Evolutionary conservation across 1,140 invertebrate species (phyloP).

Genomic region (Brachionus rotundiformis): DNA sequence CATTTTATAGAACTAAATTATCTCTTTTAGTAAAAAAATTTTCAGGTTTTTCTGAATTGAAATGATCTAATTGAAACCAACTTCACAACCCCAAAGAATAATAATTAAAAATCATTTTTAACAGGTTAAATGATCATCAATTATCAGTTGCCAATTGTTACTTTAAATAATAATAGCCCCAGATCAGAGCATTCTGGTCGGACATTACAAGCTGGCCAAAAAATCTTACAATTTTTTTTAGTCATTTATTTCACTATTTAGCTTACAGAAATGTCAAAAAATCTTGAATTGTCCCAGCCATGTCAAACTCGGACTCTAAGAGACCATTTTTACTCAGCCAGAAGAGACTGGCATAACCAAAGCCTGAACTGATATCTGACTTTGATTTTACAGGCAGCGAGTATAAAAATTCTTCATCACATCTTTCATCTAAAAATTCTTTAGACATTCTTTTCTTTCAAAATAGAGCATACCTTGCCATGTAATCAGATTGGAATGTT

Average conservation of each 20-base stretch:
- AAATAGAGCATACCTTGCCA: constrained; percentile 52
- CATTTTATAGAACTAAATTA: no score
- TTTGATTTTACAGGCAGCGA: constrained; percentile 74
- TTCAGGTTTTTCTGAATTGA: no score
- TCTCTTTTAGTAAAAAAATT: no score
- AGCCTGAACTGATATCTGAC: constrained; percentile 74
- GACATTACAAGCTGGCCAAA: constrained; percentile 70
- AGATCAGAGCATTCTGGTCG: constrained; percentile 80
- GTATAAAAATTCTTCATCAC: constrained; percentile 73
- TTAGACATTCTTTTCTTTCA: no score
- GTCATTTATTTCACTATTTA: no score
- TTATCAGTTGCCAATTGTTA: no score
- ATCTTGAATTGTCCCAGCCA: constrained; percentile 78
- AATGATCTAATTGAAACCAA: no score
- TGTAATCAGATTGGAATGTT: constrained; percentile 54
- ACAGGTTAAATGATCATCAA: no score
- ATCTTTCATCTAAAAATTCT: constrained; percentile 75
- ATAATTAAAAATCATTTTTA: no score
- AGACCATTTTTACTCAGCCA: constrained; percentile 75
- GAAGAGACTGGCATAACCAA: constrained; percentile 79
- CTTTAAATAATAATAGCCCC: no score
- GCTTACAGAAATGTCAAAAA: constrained; percentile 69
- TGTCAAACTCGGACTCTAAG: constrained; percentile 71
- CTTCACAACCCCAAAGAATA: no score
- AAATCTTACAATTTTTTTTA: no score